Evolutionary conservation across 53 echinoderm and acorn worm species (phyloP), one percentile per base, ranked within the genome.

Genomic region (Luidia sarsii): DNA sequence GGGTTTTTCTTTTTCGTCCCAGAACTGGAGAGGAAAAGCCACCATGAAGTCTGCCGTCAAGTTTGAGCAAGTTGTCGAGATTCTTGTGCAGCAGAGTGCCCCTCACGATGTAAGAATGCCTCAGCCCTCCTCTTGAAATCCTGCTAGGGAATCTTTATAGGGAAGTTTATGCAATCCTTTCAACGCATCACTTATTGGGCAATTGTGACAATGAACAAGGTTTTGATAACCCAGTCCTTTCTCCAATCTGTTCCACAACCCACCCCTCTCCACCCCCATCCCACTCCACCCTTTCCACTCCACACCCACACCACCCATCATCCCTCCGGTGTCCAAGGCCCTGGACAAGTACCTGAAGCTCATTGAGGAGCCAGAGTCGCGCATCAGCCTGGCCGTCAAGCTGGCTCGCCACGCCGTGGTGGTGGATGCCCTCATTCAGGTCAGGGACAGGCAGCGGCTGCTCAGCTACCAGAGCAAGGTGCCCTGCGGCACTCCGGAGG

Each of bases 11-110:
- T n/a, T n/a, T n/a, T n/a, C n/a, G n/a, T n/a, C n/a, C 1, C 82
- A 95, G 95, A 92, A 92, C 60, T 92, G 90, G 92, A 52, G 87
- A 38, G 92, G 90, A 36, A 95, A 92, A 64, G 65, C 90, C 46
- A 87, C 82, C 22, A 86, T 94, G 71, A 95, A 95, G 50, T 81
- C 92, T 27, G 87, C 88, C 30, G 82, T 95, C 43, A 92, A 87
- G 24, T 95, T 95, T 86, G 87, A 87, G 20, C 90, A 92, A 82
- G 90, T 95, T 37, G 90, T 90, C 13, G 90, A 91, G 50, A 87
- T 95, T 33, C 73, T 95, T 6, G 36, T 73, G 4, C 82, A 81
- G 39, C 85, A 88, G 34, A 90, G 88, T 16, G 90, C 95, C 7
- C 92, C 92, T 15, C n/a, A 32, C 34, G 90, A 86, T 49, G 95